A percentile compares a stretch with the other conserved stretches of the same genome.
These are phyloP conservation scores for Atherinosoma microstoma DNA, from an alignment of 2,797 vertebrate genomes.

Conservation along the genomic window DNA sequence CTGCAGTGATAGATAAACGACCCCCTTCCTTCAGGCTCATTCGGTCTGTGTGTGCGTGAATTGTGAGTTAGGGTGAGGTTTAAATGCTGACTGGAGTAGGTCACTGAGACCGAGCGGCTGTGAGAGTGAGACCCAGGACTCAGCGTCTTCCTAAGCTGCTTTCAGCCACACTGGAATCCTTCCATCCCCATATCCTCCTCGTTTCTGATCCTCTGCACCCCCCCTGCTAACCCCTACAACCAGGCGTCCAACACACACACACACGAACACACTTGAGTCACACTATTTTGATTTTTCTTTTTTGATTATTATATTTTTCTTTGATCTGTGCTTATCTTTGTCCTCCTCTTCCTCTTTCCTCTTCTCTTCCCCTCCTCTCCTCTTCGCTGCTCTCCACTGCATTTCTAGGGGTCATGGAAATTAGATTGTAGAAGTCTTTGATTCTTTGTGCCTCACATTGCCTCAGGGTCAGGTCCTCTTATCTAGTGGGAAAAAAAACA, in stretches of 20 bases:
- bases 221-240: not conserved
- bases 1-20: constrained; percentile 76
- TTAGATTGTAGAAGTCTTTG: constrained; percentile 66
- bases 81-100: constrained; percentile 69
- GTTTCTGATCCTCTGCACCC: constrained; percentile 28
- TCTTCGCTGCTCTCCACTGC: constrained; percentile 39
- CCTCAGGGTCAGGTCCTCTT: constrained; percentile 64
- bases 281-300: constrained; percentile 9
- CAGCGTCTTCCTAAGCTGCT: constrained; percentile 70
- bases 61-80: constrained; percentile 49
- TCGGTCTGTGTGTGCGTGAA: constrained; percentile 20
- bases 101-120: constrained; percentile 65
- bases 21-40: constrained; percentile 53
- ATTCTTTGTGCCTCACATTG: constrained; percentile 50
- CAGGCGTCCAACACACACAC: constrained; percentile 27
- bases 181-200: constrained; percentile 51
- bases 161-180: constrained; percentile 62
- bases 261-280: constrained; percentile 12
- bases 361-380: constrained; percentile 27
- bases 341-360: constrained; percentile 12
- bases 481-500: constrained; percentile 40
- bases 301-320: constrained; percentile 21
- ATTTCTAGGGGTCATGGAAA: constrained; percentile 67
- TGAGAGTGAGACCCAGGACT: constrained; percentile 53
- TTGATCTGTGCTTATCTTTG: constrained; percentile 57